A percentile compares a stretch with the other conserved stretches of the same genome.
These are phyloP conservation scores for Drosophila dives DNA, from an alignment of 2,888 invertebrate species.

Conservation along the genomic window DNA sequence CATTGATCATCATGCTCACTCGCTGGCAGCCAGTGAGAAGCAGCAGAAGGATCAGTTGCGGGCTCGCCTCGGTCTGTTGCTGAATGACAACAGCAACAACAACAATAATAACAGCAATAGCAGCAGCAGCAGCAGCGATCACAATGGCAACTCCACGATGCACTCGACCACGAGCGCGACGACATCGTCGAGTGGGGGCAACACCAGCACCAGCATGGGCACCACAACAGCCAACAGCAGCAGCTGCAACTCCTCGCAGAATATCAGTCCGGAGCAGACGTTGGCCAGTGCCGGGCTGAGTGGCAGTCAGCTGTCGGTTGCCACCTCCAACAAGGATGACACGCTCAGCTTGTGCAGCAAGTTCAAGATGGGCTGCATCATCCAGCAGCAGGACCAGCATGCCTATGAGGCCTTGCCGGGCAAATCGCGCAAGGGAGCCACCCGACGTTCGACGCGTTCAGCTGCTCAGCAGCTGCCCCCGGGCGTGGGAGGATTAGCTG, in stretches of 20 bases:
- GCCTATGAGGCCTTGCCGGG: slow-evolving; percentile 67
- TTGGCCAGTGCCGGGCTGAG: slow-evolving; percentile 67
- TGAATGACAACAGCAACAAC: slow-evolving; percentile 68
- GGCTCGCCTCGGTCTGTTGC: slow-evolving; percentile 81
- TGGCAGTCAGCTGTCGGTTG: slow-evolving; percentile 83
- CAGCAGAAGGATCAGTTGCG: slow-evolving; percentile 83
- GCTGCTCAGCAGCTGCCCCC: slow-evolving; percentile 20
- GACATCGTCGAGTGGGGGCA: slow-evolving; percentile 47
- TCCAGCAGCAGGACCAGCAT: slow-evolving; percentile 61
- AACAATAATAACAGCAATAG: slow-evolving; percentile 32
- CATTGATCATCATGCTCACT: slow-evolving; percentile 64
- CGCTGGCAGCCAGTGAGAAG: slow-evolving; percentile 70
- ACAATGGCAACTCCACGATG: slow-evolving; percentile 75
- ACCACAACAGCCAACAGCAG: slow-evolving; percentile 14
- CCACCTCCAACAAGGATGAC: slow-evolving; percentile 81
- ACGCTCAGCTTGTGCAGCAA: slow-evolving; percentile 80
- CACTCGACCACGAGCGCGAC: slow-evolving; percentile 63
- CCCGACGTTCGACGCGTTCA: slow-evolving; percentile 91
- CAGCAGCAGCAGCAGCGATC: slow-evolving; percentile 70
- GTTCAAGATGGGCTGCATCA: slow-evolving; percentile 76
- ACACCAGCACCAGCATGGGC: slow-evolving; percentile 29
- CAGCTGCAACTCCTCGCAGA: slow-evolving; percentile 74
- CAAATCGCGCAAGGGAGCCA: slow-evolving; percentile 90
- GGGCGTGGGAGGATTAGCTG: slow-evolving; percentile 2
- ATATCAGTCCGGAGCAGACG: slow-evolving; percentile 83